Evolutionary conservation across 64 coral and sea anemone genomes (phyloP).

Genomic region (Platygyra sinensis): DNA sequence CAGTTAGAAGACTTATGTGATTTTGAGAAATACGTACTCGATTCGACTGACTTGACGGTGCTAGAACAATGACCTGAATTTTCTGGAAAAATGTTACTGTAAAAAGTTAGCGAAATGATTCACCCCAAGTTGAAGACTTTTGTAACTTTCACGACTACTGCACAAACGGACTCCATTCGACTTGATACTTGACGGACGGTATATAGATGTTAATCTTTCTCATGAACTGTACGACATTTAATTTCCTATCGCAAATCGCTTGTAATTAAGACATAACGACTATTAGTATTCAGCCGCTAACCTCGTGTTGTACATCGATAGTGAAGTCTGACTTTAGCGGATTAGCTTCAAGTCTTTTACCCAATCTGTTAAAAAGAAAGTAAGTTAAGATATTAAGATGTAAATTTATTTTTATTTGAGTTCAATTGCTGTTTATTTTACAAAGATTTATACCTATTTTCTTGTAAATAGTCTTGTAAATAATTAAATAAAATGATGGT

Average conservation of each 20-base stretch:
- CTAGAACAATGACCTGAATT: no score
- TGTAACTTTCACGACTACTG: not conserved
- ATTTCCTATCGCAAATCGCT: not conserved
- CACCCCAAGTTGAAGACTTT: not conserved
- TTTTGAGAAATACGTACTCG: no score
- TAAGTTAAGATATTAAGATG: not conserved
- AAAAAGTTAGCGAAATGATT: no score
- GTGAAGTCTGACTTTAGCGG: slow-evolving; percentile 79
- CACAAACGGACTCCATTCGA: no score
- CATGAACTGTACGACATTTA: not conserved
- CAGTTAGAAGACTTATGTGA: no score
- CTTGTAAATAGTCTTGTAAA: not conserved
- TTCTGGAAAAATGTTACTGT: no score
- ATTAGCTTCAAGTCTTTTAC: slow-evolving; percentile 54
- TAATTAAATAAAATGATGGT: slow-evolving; percentile 1
- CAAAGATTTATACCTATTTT: not conserved
- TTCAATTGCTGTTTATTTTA: slow-evolving; percentile 13
- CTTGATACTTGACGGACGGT: not conserved
- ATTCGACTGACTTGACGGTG: no score
- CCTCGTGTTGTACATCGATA: slow-evolving; percentile 98
- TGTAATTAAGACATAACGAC: not conserved
- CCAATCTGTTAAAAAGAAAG: slow-evolving; percentile 1
- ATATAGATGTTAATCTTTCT: not conserved
- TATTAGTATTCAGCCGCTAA: slow-evolving; percentile 10
- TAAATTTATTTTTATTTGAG: not conserved